Base-by-base conservation (phyloP, 2,113 vertebrate species). In the Tragelaphus buxtoni region DNA sequence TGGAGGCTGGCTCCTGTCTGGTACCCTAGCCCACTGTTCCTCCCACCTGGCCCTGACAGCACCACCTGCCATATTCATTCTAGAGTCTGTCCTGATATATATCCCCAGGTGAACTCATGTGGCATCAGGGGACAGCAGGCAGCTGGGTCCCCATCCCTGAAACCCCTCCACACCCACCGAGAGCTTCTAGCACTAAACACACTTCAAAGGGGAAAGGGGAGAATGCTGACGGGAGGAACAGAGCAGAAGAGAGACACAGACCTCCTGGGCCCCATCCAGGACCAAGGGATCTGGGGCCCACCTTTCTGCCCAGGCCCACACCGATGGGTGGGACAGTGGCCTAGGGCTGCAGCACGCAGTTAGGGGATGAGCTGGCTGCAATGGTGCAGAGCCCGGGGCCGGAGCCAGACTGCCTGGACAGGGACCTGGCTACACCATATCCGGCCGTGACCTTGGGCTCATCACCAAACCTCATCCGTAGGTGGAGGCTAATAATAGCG, bases 301-400 rank as follows among this genome's bases (percentile, higher is more conserved):
- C 30, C n/a, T 0, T n/a, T 17, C 20, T 24, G 0, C 69, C 30
- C 35, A 53, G 53, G 26, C 9, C 8, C 77, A 26, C 60, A 32
- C 2, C 6, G 26, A 2, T 3, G 18, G 24, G 18, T 39, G 1
- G 53, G 65, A 7, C 0, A 0, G 60, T 7, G 24, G 80, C 30
- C 53, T 17, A 11, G 2, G 61, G 65, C 82, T 49, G 42, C 56
- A 58, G 26, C 26, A 55, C 6, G 10, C 3, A 30, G n/a, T 30
- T 18, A 1, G 17, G 56, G 47, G 16, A 42, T 8, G 9, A 26
- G 77, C 79, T 26, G 81, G 81, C 5, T 0, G 14, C 5, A 2
- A 14, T 1, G 3, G 35, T 20, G 30, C 86, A 35, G 8, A n/a
- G 89, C 47, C 45, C 4, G n/a, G 45, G 3, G 14, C 72, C 1